Conservation (phyloP, 1,140 invertebrate species). For the Lasaia peninsularis region DNA sequence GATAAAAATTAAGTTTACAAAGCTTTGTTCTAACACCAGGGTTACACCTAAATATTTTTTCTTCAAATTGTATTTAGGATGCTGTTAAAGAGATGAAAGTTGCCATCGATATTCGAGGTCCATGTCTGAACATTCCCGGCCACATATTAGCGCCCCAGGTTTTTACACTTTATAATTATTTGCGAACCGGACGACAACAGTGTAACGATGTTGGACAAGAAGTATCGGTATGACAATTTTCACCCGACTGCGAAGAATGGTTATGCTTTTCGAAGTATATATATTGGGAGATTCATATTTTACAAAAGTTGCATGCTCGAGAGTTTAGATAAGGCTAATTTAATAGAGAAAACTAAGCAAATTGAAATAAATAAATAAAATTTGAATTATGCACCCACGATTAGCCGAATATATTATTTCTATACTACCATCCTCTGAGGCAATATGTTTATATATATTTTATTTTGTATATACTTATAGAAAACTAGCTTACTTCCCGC, state of each 20-base stretch:
- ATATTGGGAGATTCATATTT: neutral
- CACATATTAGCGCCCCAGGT: conserved; percentile 5
- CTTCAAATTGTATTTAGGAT: neutral
- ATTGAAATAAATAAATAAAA: too few relatives aligned
- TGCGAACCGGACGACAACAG: neutral
- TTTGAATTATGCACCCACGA: too few relatives aligned
- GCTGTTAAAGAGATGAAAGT: neutral
- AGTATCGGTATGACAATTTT: neutral
- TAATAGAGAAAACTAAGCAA: too few relatives aligned
- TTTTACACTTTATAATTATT: conserved; percentile 10
- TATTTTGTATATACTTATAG: too few relatives aligned
- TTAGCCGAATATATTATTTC: too few relatives aligned
- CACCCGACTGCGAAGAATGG: neutral
- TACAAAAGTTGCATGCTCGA: neutral
- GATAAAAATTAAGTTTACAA: too few relatives aligned
- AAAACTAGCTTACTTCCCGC: too few relatives aligned
- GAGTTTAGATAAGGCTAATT: neutral
- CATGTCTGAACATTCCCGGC: conserved; percentile 3
- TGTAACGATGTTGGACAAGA: neutral
- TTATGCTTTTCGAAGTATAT: neutral
- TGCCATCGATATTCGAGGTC: conserved; percentile 7
- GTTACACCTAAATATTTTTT: too few relatives aligned
- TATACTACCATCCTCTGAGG: too few relatives aligned
- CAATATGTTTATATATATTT: too few relatives aligned
- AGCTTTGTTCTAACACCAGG: too few relatives aligned